Conservation (phyloP, 1,140 invertebrate species). For the Trichomalopsis sarcophagae region DNA sequence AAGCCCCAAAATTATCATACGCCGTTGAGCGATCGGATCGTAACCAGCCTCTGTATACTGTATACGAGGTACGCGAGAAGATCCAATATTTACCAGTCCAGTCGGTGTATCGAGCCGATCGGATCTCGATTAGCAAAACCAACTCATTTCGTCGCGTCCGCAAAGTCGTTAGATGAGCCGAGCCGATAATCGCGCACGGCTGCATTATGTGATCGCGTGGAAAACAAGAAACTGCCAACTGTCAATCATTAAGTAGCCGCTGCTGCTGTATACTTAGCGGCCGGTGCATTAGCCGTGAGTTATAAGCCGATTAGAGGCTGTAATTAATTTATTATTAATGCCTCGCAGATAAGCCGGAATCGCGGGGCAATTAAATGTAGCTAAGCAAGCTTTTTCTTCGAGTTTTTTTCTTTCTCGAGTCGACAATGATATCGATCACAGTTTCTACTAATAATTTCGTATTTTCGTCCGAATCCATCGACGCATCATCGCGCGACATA, state of each 20-base stretch:
- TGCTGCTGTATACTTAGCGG: neutral
- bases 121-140: conserved; percentile 41
- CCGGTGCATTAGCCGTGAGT: conserved; percentile 28
- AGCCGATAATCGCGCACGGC: conserved; percentile 4
- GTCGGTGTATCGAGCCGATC: neutral
- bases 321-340: conserved; percentile 47
- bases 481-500: neutral
- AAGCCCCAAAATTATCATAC: conserved; percentile 2
- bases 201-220: neutral
- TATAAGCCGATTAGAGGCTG: conserved; percentile 39
- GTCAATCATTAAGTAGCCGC: conserved; percentile 37
- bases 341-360: neutral
- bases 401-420: neutral
- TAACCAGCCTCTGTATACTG: neutral
- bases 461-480: neutral
- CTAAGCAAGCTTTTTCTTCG: neutral
- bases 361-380: conserved; percentile 8
- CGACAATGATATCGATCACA: neutral
- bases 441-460: too few species aligned
- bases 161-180: neutral
- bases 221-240: conserved; percentile 46
- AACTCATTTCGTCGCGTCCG: conserved; percentile 4
- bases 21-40: neutral
- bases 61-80: neutral
- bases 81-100: conserved; percentile 6